Base-by-base conservation (phyloP, 2,113 vertebrate species). In the Sebastes schlegelii region DNA sequence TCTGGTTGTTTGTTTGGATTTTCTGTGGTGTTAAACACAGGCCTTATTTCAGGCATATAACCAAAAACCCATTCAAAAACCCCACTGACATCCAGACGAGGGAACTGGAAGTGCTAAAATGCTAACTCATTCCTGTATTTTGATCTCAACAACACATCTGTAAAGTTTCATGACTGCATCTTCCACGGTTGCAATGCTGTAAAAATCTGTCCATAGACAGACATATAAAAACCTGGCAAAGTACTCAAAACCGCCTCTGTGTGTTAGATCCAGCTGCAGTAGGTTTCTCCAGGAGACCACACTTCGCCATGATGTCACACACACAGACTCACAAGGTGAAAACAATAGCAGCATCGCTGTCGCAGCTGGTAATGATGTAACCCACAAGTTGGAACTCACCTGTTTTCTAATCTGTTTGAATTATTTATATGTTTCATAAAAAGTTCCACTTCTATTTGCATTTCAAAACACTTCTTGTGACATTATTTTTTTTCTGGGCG, bases 391-490 rank as follows among this genome's bases (percentile, higher is more conserved):
- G 55, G 0, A 55, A 43, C 26, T 78, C 49, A 73, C 34, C 4
- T 49, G 26, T 52, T n/a, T 48, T 21, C 13, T 1, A 63, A 26
- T 23, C 46, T 76, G 23, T 65, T 19, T 3, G 8, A 66, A 52
- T 61, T 46, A 66, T 79, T 77, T 6, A 40, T 71, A 2, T 14
- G 4, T 63, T 70, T 62, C 8, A 1, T 0, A 57, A 8, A 73
- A 85, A 62, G 34, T 77, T 77, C 6, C 1, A 10, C 16, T 19
- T 52, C 19, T 23, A 21, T 74, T 60, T 86, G 6, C 52, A 34
- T 77, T 57, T 60, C 21, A 4, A 43, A 7, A 45, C 4, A 17
- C 63, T 42, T 61, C 19, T 58, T 54, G 34, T 74, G 58, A 43
- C 46, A 34, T 0, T 71, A 46, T 26, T 77, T 73, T 78, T 74